Conservation (phyloP, 2,113 vertebrate species). For the Syngnathus typhle region DNA sequence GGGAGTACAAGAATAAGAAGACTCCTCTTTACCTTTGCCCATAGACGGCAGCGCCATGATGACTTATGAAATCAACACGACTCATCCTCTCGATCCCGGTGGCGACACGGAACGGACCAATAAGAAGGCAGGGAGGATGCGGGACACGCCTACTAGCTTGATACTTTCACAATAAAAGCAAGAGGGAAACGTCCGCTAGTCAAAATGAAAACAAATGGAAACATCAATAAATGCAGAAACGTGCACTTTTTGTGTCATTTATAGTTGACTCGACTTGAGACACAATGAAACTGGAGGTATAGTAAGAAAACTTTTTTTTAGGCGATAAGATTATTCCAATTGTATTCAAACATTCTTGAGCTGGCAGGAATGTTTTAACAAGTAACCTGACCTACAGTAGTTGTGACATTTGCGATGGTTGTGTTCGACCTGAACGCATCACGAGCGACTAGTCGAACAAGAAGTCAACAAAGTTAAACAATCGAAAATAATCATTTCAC, state of each 20-base stretch:
- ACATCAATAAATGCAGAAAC: neutral
- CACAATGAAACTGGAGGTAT: too few species aligned
- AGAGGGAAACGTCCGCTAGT: neutral
- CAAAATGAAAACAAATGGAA: neutral
- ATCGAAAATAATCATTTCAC: neutral
- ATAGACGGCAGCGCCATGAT: slow-evolving; percentile 71
- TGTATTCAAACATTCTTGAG: neutral
- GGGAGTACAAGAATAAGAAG: slow-evolving; percentile 12
- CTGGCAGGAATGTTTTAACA: neutral
- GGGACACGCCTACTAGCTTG: slow-evolving; percentile 29
- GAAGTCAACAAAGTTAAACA: slow-evolving; percentile 1
- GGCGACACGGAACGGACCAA: slow-evolving; percentile 48
- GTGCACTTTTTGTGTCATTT: too few species aligned
- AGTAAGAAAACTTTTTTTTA: too few species aligned
- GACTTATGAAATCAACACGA: slow-evolving; percentile 70
- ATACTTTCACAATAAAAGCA: neutral
- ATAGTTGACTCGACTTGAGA: too few species aligned
- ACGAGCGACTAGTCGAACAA: neutral
- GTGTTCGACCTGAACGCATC: neutral
- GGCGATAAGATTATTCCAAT: neutral
- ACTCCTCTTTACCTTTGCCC: slow-evolving; percentile 64
- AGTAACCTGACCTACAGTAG: neutral
- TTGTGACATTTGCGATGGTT: neutral
- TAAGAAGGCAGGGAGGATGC: slow-evolving; percentile 9
- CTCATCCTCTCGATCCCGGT: slow-evolving; percentile 27